Evolutionary conservation across 2,797 vertebrate species (phyloP).

Genomic region (Hemibagrus guttatus): DNA sequence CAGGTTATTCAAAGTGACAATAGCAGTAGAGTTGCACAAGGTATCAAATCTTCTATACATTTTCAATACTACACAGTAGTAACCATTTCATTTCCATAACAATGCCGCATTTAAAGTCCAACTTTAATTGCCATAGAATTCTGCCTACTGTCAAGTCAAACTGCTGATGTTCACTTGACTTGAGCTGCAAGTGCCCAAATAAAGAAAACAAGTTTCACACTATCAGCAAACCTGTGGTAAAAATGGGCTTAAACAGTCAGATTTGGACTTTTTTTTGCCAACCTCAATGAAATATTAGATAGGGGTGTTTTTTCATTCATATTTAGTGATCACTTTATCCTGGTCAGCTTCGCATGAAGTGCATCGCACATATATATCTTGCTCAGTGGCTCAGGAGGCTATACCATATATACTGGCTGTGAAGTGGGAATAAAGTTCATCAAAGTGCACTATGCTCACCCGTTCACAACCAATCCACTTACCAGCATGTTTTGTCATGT

Average conservation of each 20-base stretch:
- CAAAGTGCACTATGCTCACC: not conserved
- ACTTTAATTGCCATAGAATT: not conserved
- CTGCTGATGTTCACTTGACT: not conserved
- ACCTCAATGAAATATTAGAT: not conserved
- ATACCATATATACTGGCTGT: not conserved
- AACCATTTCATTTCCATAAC: not conserved
- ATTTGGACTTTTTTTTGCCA: not conserved
- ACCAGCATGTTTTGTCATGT: not conserved
- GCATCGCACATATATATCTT: not conserved
- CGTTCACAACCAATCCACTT: not conserved
- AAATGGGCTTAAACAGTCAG: not conserved
- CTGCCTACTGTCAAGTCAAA: not conserved
- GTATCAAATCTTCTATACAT: not conserved
- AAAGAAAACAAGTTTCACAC: not conserved
- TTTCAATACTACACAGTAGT: not conserved
- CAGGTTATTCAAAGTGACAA: not conserved
- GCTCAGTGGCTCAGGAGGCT: too few relatives aligned
- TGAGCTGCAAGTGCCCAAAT: not conserved
- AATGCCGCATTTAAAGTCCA: not conserved
- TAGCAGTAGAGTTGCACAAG: too few relatives aligned
- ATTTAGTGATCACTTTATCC: not conserved
- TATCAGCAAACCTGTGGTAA: not conserved
- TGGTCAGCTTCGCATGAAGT: not conserved
- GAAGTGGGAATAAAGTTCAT: not conserved
- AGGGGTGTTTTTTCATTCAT: not conserved